Percentiles rank a stretch among this genome's conserved stretches.
These are phyloP conservation scores for Marronus borbonicus DNA, from an alignment of 2,888 invertebrate species.

Conservation along the genomic window DNA sequence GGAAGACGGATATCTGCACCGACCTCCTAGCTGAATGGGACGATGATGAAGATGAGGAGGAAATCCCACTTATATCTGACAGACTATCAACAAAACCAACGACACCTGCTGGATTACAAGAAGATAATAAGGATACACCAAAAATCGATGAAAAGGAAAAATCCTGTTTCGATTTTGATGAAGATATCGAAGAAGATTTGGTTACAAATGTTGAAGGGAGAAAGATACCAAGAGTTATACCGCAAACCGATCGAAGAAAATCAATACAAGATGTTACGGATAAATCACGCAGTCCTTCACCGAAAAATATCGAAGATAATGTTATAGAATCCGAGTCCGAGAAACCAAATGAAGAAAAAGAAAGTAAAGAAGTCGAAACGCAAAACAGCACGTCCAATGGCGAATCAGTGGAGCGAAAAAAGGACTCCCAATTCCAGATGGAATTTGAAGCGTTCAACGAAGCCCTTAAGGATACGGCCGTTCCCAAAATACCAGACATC, in stretches of 20 bases:
- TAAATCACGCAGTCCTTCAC: constrained; percentile 38
- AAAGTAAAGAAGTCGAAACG: constrained; percentile 21
- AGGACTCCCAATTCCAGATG: constrained; percentile 55
- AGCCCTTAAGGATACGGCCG: constrained; percentile 75
- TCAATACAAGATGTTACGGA: constrained; percentile 66
- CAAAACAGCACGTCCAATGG: constrained; percentile 18
- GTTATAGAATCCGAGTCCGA: constrained; percentile 43
- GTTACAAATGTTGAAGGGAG: constrained; percentile 70
- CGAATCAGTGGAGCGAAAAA: constrained; percentile 30
- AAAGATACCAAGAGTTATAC: constrained; percentile 78
- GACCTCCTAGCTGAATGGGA: constrained; percentile 86
- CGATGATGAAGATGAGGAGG: constrained; percentile 72
- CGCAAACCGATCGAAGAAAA: constrained; percentile 67
- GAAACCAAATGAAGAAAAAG: constrained; percentile 41
- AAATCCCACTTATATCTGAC: constrained; percentile 3
- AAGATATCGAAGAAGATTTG: constrained; percentile 78
- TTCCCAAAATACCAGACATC: constrained; percentile 74
- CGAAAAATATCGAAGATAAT: constrained; percentile 49
- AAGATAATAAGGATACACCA: constrained; percentile 36
- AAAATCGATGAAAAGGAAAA: constrained; percentile 59
- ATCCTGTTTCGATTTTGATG: constrained; percentile 86
- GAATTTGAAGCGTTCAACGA: constrained; percentile 75
- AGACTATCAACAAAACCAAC: constrained; percentile 64
- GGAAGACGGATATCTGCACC: constrained; percentile 75
- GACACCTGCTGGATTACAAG: constrained; percentile 47